Percentiles rank a stretch among this genome's conserved stretches.
Evolutionary conservation across 2,888 invertebrate species (phyloP).

Genomic region (Ormia ochracea): DNA sequence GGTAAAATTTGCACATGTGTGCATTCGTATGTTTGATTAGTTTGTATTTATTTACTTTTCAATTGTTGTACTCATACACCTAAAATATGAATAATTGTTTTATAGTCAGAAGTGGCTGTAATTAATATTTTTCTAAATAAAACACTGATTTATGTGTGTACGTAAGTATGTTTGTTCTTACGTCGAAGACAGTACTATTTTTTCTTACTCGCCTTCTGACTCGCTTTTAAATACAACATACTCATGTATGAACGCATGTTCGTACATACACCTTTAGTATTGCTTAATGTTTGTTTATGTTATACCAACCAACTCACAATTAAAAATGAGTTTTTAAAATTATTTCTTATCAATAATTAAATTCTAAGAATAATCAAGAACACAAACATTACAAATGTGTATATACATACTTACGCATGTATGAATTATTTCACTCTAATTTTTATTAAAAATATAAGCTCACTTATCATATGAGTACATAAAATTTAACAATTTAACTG

Average conservation of each 20-base stretch:
- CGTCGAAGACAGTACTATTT: background rate
- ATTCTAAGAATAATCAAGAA: background rate
- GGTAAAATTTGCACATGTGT: too few species aligned
- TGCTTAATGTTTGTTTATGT: constrained; percentile 16
- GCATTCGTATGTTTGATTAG: background rate
- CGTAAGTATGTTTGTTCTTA: background rate
- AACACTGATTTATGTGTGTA: background rate
- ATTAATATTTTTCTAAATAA: background rate
- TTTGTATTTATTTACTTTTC: background rate
- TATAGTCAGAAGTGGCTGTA: background rate
- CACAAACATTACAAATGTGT: background rate
- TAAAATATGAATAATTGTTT: background rate
- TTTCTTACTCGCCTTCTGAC: too few species aligned
- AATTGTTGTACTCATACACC: background rate
- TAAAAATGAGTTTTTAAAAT: background rate
- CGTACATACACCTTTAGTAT: background rate
- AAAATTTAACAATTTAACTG: constrained; percentile 15
- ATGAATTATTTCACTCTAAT: background rate
- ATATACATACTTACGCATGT: background rate
- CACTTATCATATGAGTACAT: background rate
- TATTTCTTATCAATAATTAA: background rate
- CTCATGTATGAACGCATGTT: background rate
- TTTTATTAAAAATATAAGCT: background rate
- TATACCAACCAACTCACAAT: constrained; percentile 22
- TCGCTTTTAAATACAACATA: too few species aligned